Conservation (phyloP, 1,140 invertebrate genomes). For the Caerostris extrusa region DNA sequence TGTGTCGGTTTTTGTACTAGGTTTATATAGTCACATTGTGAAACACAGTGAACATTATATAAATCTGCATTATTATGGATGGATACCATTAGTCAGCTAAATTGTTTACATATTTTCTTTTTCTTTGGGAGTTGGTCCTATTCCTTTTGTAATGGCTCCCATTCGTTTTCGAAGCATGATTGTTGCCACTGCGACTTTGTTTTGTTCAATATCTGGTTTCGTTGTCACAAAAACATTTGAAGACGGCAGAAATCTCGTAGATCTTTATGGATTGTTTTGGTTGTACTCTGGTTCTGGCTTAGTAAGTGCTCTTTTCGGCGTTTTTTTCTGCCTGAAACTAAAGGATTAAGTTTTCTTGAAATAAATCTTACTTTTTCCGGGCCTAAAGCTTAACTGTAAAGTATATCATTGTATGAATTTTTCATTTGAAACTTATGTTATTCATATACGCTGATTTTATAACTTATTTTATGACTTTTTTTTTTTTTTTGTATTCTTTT, state of each 20-base stretch:
- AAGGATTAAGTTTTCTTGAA: slow-evolving; percentile 82
- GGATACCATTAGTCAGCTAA: slow-evolving; percentile 84
- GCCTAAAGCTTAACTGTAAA: not conserved
- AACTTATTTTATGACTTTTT: too few species aligned
- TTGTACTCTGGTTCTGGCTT: slow-evolving; percentile 81
- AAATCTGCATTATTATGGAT: slow-evolving; percentile 78
- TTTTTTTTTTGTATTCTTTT: too few species aligned
- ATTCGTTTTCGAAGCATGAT: slow-evolving; percentile 89
- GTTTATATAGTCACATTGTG: slow-evolving; percentile 79
- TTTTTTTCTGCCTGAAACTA: slow-evolving; percentile 82
- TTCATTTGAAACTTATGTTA: too few species aligned
- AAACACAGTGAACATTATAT: not conserved
- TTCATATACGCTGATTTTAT: too few species aligned
- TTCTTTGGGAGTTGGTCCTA: slow-evolving; percentile 89
- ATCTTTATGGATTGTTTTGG: slow-evolving; percentile 81
- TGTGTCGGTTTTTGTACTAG: slow-evolving; percentile 87
- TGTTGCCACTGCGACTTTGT: slow-evolving; percentile 87
- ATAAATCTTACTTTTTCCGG: slow-evolving; percentile 78
- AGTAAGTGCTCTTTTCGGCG: slow-evolving; percentile 80
- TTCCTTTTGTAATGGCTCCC: slow-evolving; percentile 89
- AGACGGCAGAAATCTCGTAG: slow-evolving; percentile 82
- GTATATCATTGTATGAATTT: too few species aligned
- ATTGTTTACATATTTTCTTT: slow-evolving; percentile 85
- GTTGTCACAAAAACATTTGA: slow-evolving; percentile 63
- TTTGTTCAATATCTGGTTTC: slow-evolving; percentile 78